These are phyloP conservation scores for Sebastes dallii DNA, from an alignment of 2,797 vertebrate genomes.

Conservation along the genomic window DNA sequence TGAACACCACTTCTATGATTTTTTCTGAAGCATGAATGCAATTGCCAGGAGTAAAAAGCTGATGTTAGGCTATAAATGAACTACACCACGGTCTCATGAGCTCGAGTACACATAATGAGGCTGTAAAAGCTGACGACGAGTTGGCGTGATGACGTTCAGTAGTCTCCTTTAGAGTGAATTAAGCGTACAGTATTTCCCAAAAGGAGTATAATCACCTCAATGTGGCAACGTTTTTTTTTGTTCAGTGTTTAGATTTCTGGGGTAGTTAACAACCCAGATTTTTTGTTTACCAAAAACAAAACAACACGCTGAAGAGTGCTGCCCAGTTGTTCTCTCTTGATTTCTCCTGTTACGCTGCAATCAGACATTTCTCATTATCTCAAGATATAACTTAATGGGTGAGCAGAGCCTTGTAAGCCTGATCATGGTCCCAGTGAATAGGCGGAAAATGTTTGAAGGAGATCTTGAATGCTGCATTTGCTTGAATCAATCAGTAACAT, in stretches of 20 bases:
- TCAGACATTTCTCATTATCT: constrained; percentile 18
- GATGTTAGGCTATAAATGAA: too few species aligned
- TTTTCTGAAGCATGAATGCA: too few species aligned
- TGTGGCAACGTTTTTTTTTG: not conserved
- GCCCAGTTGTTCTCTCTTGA: not conserved
- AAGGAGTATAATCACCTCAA: not conserved
- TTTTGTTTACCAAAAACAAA: constrained; percentile 7
- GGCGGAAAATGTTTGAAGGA: constrained; percentile 17
- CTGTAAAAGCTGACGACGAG: too few species aligned
- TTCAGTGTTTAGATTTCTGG: not conserved
- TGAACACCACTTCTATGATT: too few species aligned
- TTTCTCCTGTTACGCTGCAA: constrained; percentile 19
- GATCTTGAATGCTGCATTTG: constrained; percentile 25
- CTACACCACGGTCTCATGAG: too few species aligned
- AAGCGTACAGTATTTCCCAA: too few species aligned
- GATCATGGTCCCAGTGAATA: not conserved
- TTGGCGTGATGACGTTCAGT: too few species aligned
- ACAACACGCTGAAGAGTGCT: not conserved
- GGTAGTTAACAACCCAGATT: not conserved
- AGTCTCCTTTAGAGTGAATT: too few species aligned
- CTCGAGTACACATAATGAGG: too few species aligned
- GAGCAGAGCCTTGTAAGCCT: not conserved
- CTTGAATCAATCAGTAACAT: constrained; percentile 35
- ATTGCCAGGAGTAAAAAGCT: too few species aligned
- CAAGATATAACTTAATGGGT: constrained; percentile 19